phyloP scores from a whole-genome alignment of 1,140 invertebrate species.

The Oryzaephilus surinamensis region DNA sequence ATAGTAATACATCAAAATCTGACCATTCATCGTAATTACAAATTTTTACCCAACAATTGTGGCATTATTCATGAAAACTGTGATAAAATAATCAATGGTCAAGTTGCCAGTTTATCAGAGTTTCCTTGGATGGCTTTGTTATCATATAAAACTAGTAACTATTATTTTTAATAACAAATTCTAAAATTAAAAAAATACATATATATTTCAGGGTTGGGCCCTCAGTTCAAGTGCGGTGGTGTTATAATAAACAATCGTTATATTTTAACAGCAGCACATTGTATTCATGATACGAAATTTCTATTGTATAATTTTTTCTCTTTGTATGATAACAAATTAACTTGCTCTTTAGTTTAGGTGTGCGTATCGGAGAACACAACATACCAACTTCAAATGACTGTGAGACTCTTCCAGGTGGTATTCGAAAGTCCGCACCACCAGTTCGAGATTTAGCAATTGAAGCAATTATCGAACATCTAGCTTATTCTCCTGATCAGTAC shows the following conservation, averaged over 20 bases:
- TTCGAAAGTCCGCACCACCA: conserved; percentile 43
- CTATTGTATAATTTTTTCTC: conserved; percentile 23
- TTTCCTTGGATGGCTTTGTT: conserved; percentile 56
- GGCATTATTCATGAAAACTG: too few species aligned
- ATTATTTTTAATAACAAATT: not conserved
- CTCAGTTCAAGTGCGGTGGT: conserved; percentile 44
- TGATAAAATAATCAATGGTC: conserved; percentile 46
- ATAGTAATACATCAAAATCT: too few species aligned
- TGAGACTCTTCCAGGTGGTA: conserved; percentile 36
- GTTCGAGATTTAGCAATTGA: conserved; percentile 49
- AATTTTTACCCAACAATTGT: too few species aligned
- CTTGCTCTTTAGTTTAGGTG: conserved; percentile 40
- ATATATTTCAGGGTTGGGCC: not conserved
- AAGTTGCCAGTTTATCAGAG: conserved; percentile 45
- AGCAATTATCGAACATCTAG: conserved; percentile 41
- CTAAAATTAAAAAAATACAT: not conserved
- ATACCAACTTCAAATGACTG: conserved; percentile 47
- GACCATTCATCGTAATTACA: too few species aligned
- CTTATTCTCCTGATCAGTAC: conserved; percentile 38
- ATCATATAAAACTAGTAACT: conserved; percentile 37
- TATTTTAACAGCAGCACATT: conserved; percentile 61
- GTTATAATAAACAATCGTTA: conserved; percentile 48
- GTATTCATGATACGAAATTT: conserved; percentile 38
- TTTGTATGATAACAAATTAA: conserved; percentile 13
- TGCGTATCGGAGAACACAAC: conserved; percentile 55